A percentile compares a stretch with the other conserved stretches of the same genome.
Conservation (phyloP, 2,888 invertebrate genomes). For the Tetramorium bicarinatum region DNA sequence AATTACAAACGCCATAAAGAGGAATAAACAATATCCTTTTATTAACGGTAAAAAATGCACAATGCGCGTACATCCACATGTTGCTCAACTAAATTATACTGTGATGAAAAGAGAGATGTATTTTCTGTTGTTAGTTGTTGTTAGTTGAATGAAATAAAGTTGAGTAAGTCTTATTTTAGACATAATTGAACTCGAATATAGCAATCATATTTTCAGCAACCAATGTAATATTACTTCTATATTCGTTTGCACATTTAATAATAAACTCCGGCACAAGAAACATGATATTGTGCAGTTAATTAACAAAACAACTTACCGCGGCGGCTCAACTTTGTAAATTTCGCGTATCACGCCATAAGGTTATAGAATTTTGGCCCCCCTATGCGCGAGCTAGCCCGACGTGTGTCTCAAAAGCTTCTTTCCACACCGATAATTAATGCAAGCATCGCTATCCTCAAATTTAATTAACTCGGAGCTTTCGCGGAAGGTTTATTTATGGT, state of each 20-base stretch:
- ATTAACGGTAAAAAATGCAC: background rate
- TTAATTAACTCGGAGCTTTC: constrained; percentile 37
- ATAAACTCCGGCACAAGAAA: background rate
- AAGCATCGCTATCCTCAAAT: constrained; percentile 20
- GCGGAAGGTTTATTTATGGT: constrained; percentile 39
- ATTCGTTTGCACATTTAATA: background rate
- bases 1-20: background rate
- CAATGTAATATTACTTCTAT: background rate
- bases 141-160: background rate
- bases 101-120: background rate
- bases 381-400: background rate
- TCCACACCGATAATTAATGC: constrained; percentile 43
- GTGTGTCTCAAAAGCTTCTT: constrained; percentile 47
- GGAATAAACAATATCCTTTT: background rate
- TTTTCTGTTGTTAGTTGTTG: background rate
- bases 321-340: constrained; percentile 18
- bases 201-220: background rate
- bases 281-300: constrained; percentile 13
- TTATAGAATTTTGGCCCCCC: constrained; percentile 14
- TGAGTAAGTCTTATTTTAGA: background rate
- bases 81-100: background rate
- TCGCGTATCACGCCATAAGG: background rate
- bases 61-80: background rate
- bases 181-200: background rate
- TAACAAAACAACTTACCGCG: background rate